Percentiles rank a stretch among this genome's conserved stretches.
Evolutionary conservation across 2,797 vertebrate species (phyloP).

Genomic region (Antennarius maculatus): DNA sequence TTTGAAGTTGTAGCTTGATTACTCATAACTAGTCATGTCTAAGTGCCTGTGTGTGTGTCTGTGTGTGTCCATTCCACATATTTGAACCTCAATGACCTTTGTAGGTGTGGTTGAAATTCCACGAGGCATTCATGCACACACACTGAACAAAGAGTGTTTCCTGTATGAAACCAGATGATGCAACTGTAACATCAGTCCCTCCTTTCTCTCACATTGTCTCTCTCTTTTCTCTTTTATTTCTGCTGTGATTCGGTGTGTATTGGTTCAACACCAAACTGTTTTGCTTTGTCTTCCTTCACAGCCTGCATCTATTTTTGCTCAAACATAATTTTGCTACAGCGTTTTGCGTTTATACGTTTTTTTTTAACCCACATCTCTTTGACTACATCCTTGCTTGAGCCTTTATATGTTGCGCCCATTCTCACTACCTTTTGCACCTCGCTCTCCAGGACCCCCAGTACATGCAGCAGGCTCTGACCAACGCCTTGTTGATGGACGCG

Average conservation of each 20-base stretch:
- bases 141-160: conserved; percentile 35
- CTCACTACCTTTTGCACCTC: neutral
- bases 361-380: no score
- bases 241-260: no score
- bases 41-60: neutral
- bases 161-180: conserved; percentile 56
- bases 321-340: no score
- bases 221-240: neutral
- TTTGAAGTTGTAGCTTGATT: no score
- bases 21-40: no score
- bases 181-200: conserved; percentile 8
- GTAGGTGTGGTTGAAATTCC: conserved; percentile 56
- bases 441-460: conserved; percentile 92
- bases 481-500: conserved; percentile 94
- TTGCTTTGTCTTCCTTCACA: no score
- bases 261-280: no score
- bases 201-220: neutral
- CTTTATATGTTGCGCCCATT: neutral
- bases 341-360: no score
- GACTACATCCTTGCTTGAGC: neutral
- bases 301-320: no score
- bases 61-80: neutral
- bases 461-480: conserved; percentile 94
- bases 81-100: conserved; percentile 27
- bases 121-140: neutral